Base-by-base conservation (phyloP, 2,113 vertebrate genomes). In the Psephotus haematonotus region DNA sequence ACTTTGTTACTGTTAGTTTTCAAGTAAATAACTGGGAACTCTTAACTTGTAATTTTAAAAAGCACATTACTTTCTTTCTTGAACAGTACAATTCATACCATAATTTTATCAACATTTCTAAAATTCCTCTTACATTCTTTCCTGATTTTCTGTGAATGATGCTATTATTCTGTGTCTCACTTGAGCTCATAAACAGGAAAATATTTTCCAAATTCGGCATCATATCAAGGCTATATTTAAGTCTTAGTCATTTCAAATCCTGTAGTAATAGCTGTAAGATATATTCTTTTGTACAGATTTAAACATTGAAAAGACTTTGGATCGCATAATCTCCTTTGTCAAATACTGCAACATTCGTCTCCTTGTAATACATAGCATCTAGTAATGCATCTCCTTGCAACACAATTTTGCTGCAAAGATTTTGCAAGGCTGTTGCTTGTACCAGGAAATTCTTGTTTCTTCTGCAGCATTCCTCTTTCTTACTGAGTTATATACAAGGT, bases 161-260 rank as follows among this genome's bases (percentile, higher is more conserved):
- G 41, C 33, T 20, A 82, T 95, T 97, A 67, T 96, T 83, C 60
- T 70, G 49, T 82, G 31, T 85, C 39, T 79, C 23, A 17, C 44
- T 91, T 43, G 55, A 96, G 23, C 77, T 97, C 52, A 59, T 79
- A 95, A 96, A 79, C 74, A 92, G 86, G 94, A 95, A 93, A 74
- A 86, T 71, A 70, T 63, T 84, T 94, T 86, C 69, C 77, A 89
- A 75, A 86, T 93, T 94, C 60, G 81, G 33, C n/a, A 62, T 89
- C 49, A 10, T 88, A 28, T 78, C 57, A 78, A 75, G 29, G 29
- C 86, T 93, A 17, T 93, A 64, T 91, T 88, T 86, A 92, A 93
- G 43, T 70, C 68, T 65, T 83, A 46, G 71, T 81, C 2, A 77
- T 64, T 92, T 92, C 28, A 74, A 86, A 78, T 83, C 37, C 37